Evolutionary conservation across 2,113 vertebrate genomes (phyloP), one percentile per base, ranked within the genome.

Genomic region (Mugil cephalus): DNA sequence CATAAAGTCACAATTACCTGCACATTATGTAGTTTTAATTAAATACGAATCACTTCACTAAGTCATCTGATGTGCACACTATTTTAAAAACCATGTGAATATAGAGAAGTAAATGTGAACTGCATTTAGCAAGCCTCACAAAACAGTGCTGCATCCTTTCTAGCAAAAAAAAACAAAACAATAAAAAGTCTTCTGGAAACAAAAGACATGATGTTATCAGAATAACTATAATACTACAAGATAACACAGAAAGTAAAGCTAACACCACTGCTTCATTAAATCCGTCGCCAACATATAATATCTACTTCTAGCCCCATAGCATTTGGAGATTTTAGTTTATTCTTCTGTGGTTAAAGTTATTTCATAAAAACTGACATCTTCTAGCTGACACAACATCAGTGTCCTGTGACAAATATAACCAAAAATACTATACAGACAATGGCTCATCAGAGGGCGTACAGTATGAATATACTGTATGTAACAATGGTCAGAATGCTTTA

Each of bases 91-190:
- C 48, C 18, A 58, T 43, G 30, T 65, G n/a, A 60, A 39, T 52
- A 51, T 40, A 70, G 38, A 43, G 55, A 64, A 61, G 18, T 53
- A 50, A 69, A 79, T 24, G 47, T 75, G 47, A 14, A 17, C 34
- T 75, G 52, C 55, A 68, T 69, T 77, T 53, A 52, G 55, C 15
- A 75, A 87, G 43, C 39, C 7, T 52, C 34, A 62, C 34, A 66
- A 59, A 70, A 80, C 53, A 77, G 43, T 70, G 45, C 12, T 58
- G 2, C 63, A 64, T 39, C 39, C 35, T 78, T 65, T 59, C n/a
- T n/a, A n/a, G n/a, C n/a, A n/a, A n/a, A n/a, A n/a, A n/a, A n/a
- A n/a, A n/a, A n/a, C n/a, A n/a, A n/a, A n/a, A n/a, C 14, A 15
- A 72, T 66, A 14, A 55, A 63, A 9, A 21, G 18, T 42, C 1